A percentile compares a stretch with the other conserved stretches of the same genome.
Evolutionary conservation across 1,140 invertebrate species (phyloP).

Genomic region (Vanessa tameamea): DNA sequence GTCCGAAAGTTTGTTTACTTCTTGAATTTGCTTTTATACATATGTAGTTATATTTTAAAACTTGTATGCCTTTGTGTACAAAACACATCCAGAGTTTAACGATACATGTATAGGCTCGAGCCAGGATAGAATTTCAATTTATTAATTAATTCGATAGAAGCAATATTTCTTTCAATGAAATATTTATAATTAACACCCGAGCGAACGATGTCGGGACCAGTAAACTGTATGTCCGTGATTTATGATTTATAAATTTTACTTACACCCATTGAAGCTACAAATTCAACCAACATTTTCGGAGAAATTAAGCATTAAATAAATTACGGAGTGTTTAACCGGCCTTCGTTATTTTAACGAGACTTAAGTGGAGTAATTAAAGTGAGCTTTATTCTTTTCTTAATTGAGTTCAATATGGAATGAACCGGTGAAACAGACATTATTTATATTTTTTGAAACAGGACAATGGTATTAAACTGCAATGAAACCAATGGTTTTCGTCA

Average conservation of each 20-base stretch:
- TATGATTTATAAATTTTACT: neutral
- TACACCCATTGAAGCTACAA: conserved; percentile 1
- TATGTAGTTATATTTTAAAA: too few species aligned
- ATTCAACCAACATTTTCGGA: conserved; percentile 2
- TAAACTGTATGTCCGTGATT: neutral
- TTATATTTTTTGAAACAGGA: neutral
- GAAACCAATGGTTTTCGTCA: neutral
- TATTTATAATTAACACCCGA: too few species aligned
- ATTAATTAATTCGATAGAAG: too few species aligned
- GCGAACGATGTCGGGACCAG: neutral
- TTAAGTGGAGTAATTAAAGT: neutral
- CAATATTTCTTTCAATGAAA: too few species aligned
- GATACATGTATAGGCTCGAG: too few species aligned
- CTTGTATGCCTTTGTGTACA: too few species aligned
- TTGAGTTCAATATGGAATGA: neutral
- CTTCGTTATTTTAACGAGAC: conserved; percentile 10
- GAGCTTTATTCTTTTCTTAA: neutral
- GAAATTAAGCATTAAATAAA: conserved; percentile 11
- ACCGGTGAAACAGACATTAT: neutral
- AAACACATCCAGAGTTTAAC: too few species aligned
- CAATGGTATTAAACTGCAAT: neutral
- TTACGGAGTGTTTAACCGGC: conserved; percentile 2
- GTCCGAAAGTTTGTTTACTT: too few species aligned
- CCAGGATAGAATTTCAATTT: too few species aligned
- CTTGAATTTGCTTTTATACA: too few species aligned